Base-by-base conservation (phyloP, 2,888 invertebrate species). In the Aproaerema taeniolella region DNA sequence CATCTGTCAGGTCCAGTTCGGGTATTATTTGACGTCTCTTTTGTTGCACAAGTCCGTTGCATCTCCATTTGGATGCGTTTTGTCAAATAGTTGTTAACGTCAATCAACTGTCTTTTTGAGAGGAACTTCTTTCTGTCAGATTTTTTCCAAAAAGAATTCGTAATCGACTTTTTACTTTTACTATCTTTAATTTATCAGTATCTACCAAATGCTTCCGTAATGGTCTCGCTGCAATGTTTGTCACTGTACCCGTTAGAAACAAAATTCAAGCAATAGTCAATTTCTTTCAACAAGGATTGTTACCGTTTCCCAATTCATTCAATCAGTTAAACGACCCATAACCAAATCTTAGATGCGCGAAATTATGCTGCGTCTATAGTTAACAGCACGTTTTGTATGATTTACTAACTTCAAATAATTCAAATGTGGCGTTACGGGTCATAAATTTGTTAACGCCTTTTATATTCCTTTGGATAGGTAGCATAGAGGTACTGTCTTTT, bases 381-480 rank as follows among this genome's bases (percentile, higher is more conserved):
- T 59, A 59, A 46, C 43, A 46, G 42, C 12, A 61, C 56, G 55
- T 48, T 56, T 55, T 53, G 44, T 47, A 50, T 61, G 61, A 67
- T 67, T 64, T 67, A 66, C 53, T 45, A 48, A 45, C 45, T 52
- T 43, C 42, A 47, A 61, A 69, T 71, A 67, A 74, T 75, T 60
- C 52, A 61, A 62, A 69, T 67, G 67, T 55, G 70, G 67, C 64
- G 72, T 71, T 70, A 73, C 67, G 74, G 70, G 44, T 66, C 76
- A 71, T 80, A 80, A 80, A 82, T 80, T 73, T 66, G 66, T 60
- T 61, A 54, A 59, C 60, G 61, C 71, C 64, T 70, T 72, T 73
- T 57, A 65, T 61, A 52, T 59, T 50, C 50, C 43, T 54, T 53
- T 60, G 46, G 46, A 42, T 47, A 47, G 43, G n/a, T n/a, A n/a